Base-by-base conservation (phyloP, 2,888 invertebrate species). In the Sthenelais limicola region DNA sequence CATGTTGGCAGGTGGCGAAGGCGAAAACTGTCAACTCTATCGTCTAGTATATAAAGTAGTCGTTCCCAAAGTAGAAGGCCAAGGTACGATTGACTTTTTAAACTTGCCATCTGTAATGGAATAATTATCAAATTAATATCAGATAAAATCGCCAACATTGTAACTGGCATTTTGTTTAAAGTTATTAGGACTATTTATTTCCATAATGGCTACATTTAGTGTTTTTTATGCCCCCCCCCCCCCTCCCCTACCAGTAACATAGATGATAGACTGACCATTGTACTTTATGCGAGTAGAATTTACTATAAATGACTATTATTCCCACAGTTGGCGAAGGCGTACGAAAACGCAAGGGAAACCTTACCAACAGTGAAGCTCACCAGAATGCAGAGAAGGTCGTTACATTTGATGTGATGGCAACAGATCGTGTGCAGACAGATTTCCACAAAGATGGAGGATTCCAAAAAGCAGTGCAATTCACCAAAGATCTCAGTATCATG, bases 1-100 rank as follows among this genome's bases (percentile, higher is more conserved):
- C 18, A 93, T 93, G 88, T 89, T 97, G 68, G 94, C 94, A 0
- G 95, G 95, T 9, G 97, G 97, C 0, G 94, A 96, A 88, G 96
- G 97, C 89, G 94, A 94, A 77, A 94, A 95, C 33, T 87, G 86
- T 74, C 80, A 81, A 48, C 58, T 86, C 12, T 86, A 83, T 73
- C 76, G 80, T 18, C 72, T 86, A 49, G 83, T 83, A 77, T 85
- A 85, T 74, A 86, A 82, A 79, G 82, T 87, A 30, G 76, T 84
- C 24, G 79, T 80, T 24, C 84, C 84, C 33, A 79, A 78, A 58
- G 68, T 73, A 21, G 38, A 62, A 38, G 62, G 62, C 9, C 18
- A 38, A 12, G 69, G 43, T 52, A 52, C 15, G 26, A 15, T n/a
- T n/a, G n/a, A n/a, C n/a, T n/a, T n/a, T n/a, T n/a, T n/a, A n/a